Base-by-base conservation (phyloP, 2,113 vertebrate species). In the Pelmatolapia mariae region DNA sequence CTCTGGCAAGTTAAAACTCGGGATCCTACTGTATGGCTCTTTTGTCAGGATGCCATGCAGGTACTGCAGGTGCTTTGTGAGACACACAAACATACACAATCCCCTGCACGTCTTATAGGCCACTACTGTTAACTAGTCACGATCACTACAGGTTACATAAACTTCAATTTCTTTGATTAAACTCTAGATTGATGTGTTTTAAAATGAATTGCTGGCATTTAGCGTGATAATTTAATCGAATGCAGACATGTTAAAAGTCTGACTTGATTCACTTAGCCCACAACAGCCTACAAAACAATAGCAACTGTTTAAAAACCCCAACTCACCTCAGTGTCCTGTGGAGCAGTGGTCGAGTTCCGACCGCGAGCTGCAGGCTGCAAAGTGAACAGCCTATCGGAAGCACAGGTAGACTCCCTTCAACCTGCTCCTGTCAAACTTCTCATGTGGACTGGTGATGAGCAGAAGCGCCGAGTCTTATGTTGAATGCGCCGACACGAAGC, bases 391-490 rank as follows among this genome's bases (percentile, higher is more conserved):
- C 88, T 43, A 66, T 84, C 2, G 78, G 85, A 83, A 57, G 45
- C 66, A 12, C 84, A 38, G 71, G 76, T 56, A 68, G 54, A 47
- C 85, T 81, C 61, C 68, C 13, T 61, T 86, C 85, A 90, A 61
- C 84, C 86, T 24, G 92, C 92, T 85, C 81, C 88, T 68, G 84
- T 83, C 61, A 93, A 92, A 93, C 92, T 94, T 93, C 88, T 91
- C 87, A 82, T 61, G 82, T 71, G 89, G 82, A 82, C 79, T 33
- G 56, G n/a, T 43, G 63, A 82, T 22, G 38, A 88, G 80, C 76
- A 86, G 63, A 84, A 18, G 78, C 78, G 59, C 24, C 52, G 66
- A 31, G 24, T 84, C 73, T 85, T 73, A 47, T 38, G n/a, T 53
- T 52, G 57, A 86, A 88, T 19, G 38, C 13, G 84, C 16, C 40